Conservation (phyloP, 1,140 invertebrate species). For the fruit fly (Drosophila melanogaster) region Release_6_plus_ISO1_MT NT_037436.4:6814501-6815000, state of each 20-base stretch:
- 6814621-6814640: conserved; percentile 71
- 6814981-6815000: conserved; percentile 76
- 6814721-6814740: conserved; percentile 80
- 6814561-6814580: conserved; percentile 81
- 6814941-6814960: conserved; percentile 79
- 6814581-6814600: conserved; percentile 83
- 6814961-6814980: conserved; percentile 77
- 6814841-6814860: conserved; percentile 20
- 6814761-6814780: conserved; percentile 44
- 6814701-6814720: conserved; percentile 77
- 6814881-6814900: conserved; percentile 40
- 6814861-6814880: conserved; percentile 80
- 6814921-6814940: conserved; percentile 67
- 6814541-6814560: conserved; percentile 78
- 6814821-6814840: background rate
- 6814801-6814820: conserved; percentile 1
- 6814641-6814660: conserved; percentile 1
- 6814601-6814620: conserved; percentile 80
- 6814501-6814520: conserved; percentile 5
- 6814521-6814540: conserved; percentile 37
- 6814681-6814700: conserved; percentile 82
- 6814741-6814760: conserved; percentile 66
- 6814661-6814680: conserved; percentile 37
- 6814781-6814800: conserved; percentile 49
- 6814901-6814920: conserved; percentile 56